Conservation (phyloP, 2,113 vertebrate genomes). For the Phrynosoma platyrhinos region DNA sequence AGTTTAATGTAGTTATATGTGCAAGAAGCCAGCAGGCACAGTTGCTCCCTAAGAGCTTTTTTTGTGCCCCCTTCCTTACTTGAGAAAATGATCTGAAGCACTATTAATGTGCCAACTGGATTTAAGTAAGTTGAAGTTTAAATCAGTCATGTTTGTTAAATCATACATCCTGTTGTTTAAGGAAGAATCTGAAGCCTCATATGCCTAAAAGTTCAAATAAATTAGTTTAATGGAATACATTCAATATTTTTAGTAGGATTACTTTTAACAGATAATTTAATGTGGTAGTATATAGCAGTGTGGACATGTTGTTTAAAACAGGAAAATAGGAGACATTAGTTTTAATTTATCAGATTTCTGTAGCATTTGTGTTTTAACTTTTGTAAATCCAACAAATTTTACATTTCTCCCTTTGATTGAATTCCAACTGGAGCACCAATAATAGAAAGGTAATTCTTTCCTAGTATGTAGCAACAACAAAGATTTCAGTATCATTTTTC, state of each 20-base stretch:
- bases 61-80: not conserved
- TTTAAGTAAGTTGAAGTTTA: not conserved
- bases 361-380: not conserved
- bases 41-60: not conserved
- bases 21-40: not conserved
- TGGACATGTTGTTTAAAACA: not conserved
- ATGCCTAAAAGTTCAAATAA: slow-evolving; percentile 1
- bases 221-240: not conserved
- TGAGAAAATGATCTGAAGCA: not conserved
- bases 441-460: not conserved
- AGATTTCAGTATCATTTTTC: not conserved
- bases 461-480: not conserved
- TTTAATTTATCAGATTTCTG: not conserved
- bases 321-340: not conserved
- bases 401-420: not conserved
- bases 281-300: not conserved
- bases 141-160: not conserved
- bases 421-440: no score
- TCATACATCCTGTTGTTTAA: not conserved
- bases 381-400: not conserved
- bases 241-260: not conserved
- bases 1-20: not conserved
- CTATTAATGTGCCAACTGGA: not conserved
- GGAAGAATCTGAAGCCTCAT: not conserved
- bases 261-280: not conserved